Percentiles rank a stretch among this genome's conserved stretches.
phyloP scores from a whole-genome alignment of 64 coral and sea anemone genomes.

The Pocillopora verrucosa region DNA sequence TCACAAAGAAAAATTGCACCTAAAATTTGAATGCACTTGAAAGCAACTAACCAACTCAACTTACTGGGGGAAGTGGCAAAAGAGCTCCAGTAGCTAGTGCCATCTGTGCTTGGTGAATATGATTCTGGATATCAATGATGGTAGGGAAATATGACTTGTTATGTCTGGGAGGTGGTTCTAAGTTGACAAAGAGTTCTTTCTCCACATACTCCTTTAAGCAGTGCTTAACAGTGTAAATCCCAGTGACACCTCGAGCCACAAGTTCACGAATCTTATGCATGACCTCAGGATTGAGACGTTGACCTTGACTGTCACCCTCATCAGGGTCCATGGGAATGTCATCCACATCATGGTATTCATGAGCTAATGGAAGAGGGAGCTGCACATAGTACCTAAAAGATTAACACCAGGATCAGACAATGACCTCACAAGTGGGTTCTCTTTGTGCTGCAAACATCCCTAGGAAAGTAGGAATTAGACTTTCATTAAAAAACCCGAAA shows the following conservation, averaged over 20 bases:
- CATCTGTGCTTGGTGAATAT: constrained; percentile 91
- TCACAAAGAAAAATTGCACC: background rate
- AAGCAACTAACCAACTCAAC: constrained; percentile 22
- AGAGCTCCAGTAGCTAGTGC: constrained; percentile 87
- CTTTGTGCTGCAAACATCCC: background rate
- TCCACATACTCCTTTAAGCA: constrained; percentile 92
- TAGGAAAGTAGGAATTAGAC: too few relatives aligned
- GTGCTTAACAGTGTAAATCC: constrained; percentile 92
- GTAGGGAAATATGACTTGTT: constrained; percentile 97
- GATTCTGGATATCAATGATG: constrained; percentile 97
- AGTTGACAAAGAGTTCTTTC: constrained; percentile 76
- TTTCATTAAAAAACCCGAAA: too few relatives aligned
- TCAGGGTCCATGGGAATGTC: constrained; percentile 58
- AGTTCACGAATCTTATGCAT: constrained; percentile 90
- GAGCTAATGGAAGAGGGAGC: constrained; percentile 84
- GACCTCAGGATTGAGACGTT: constrained; percentile 82
- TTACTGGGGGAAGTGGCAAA: constrained; percentile 85
- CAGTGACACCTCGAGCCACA: constrained; percentile 88
- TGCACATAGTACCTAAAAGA: constrained; percentile 89
- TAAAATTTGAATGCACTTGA: background rate
- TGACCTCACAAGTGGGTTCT: background rate
- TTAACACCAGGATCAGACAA: background rate
- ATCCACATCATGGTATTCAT: constrained; percentile 94
- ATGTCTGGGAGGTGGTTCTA: constrained; percentile 80
- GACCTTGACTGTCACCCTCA: constrained; percentile 44